Conservation (phyloP, 2,113 vertebrate genomes). For the Charadrius vociferus region DNA sequence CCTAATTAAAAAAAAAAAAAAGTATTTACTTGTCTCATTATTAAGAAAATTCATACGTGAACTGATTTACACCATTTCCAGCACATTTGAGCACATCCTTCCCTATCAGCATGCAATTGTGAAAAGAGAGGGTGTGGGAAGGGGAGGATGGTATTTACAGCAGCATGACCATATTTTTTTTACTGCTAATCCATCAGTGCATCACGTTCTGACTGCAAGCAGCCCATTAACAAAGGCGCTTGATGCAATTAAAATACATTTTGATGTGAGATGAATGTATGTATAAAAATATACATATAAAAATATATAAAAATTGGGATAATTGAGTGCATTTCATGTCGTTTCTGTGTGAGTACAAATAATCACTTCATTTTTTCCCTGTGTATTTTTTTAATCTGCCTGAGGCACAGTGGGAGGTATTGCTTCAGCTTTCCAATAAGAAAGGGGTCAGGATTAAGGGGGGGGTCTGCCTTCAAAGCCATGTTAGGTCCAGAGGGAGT, state of each 20-base stretch:
- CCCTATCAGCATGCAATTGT: background rate
- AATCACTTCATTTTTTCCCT: slow-evolving; percentile 49
- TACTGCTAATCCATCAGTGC: background rate
- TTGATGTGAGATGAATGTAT: background rate
- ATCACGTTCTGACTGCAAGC: background rate
- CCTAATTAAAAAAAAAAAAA: background rate
- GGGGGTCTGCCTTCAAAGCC: slow-evolving; percentile 72
- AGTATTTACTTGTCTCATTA: background rate
- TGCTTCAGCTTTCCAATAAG: slow-evolving; percentile 28
- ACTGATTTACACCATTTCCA: background rate
- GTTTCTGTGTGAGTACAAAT: slow-evolving; percentile 34
- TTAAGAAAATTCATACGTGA: background rate
- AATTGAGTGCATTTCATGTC: background rate
- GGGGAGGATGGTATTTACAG: background rate
- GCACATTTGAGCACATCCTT: background rate
- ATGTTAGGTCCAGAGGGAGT: slow-evolving; percentile 57
- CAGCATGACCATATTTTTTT: rapidly evolving
- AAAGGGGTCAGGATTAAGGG: slow-evolving; percentile 22
- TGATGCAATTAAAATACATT: background rate
- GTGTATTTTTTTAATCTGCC: slow-evolving; percentile 46
- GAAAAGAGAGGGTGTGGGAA: background rate
- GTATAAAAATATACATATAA: background rate
- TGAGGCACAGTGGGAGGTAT: slow-evolving; percentile 41
- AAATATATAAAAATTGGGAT: background rate
- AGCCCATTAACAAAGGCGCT: background rate